phyloP scores from a whole-genome alignment of 2,797 vertebrate genomes.

The Scleropages formosus region DNA sequence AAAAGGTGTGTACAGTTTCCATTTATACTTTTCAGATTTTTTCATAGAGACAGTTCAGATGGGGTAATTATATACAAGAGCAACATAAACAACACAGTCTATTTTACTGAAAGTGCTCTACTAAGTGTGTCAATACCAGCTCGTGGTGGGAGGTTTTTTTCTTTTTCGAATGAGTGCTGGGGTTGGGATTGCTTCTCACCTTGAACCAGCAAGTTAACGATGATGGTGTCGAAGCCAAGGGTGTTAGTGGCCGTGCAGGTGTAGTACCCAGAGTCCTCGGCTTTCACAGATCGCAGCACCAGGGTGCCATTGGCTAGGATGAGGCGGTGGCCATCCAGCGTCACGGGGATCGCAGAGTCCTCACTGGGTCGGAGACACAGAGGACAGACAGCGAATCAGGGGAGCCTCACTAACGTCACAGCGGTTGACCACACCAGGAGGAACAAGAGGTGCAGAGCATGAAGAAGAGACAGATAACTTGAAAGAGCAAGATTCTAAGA shows the following conservation, averaged over 20 bases:
- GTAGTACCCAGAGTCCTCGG: constrained; percentile 96
- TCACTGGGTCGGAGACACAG: constrained; percentile 66
- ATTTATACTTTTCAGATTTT: no score
- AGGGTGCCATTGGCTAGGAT: constrained; percentile 90
- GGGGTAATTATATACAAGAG: no score
- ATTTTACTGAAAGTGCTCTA: no score
- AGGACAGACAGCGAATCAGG: background rate
- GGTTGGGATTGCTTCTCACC: constrained; percentile 63
- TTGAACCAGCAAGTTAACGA: constrained; percentile 95
- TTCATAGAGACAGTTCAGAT: no score
- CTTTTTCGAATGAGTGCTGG: no score
- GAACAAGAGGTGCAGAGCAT: no score
- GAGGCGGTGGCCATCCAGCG: constrained; percentile 86
- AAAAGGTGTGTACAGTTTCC: no score
- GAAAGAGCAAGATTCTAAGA: background rate
- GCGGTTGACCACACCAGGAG: no score
- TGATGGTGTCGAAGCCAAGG: constrained; percentile 95
- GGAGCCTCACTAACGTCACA: background rate
- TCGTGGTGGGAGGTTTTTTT: no score
- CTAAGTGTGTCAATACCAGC: no score
- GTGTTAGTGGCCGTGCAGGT: constrained; percentile 98
- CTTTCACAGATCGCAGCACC: constrained; percentile 90
- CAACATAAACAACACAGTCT: no score
- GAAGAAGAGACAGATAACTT: background rate
- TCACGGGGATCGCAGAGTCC: constrained; percentile 87